Percentiles rank a stretch among this genome's conserved stretches.
These are phyloP conservation scores for Abscondita cerata DNA, from an alignment of 2,888 invertebrate genomes.

Conservation along the genomic window DNA sequence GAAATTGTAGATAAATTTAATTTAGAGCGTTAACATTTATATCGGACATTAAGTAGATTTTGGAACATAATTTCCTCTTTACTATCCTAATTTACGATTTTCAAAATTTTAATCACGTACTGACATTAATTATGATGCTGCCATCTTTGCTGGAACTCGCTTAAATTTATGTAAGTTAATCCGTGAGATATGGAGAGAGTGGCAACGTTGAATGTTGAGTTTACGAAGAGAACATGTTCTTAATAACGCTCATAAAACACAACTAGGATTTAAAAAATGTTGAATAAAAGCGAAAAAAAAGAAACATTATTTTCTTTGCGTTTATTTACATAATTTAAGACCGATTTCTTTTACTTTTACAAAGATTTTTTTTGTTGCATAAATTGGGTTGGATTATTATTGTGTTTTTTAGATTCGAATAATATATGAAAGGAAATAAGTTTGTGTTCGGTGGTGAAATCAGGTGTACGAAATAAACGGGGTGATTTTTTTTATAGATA, in stretches of 20 bases:
- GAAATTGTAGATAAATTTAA: neutral
- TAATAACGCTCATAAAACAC: conserved; percentile 21
- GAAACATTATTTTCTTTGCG: conserved; percentile 34
- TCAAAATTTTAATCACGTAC: conserved; percentile 58
- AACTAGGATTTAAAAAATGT: conserved; percentile 18
- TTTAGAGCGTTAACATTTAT: neutral
- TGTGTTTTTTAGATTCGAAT: conserved; percentile 37
- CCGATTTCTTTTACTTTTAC: conserved; percentile 25
- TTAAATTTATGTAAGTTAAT: conserved; percentile 56
- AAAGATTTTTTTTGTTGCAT: conserved; percentile 31
- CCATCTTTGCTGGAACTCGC: conserved; percentile 48
- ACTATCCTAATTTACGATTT: conserved; percentile 39
- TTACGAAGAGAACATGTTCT: conserved; percentile 50
- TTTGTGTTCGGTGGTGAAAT: no score
- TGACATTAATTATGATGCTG: conserved; percentile 56
- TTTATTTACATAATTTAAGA: conserved; percentile 35
- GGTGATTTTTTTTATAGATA: neutral
- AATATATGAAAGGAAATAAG: no score
- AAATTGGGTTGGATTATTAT: conserved; percentile 43
- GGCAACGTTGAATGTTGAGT: conserved; percentile 39
- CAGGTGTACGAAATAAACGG: conserved; percentile 4
- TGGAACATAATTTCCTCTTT: conserved; percentile 12
- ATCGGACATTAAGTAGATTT: conserved; percentile 20
- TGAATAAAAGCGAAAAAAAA: conserved; percentile 10
- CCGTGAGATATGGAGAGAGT: conserved; percentile 49